A percentile compares a stretch with the other conserved stretches of the same genome.
Evolutionary conservation across 1,140 invertebrate genomes (phyloP).

Genomic region (Drosophila nannoptera): DNA sequence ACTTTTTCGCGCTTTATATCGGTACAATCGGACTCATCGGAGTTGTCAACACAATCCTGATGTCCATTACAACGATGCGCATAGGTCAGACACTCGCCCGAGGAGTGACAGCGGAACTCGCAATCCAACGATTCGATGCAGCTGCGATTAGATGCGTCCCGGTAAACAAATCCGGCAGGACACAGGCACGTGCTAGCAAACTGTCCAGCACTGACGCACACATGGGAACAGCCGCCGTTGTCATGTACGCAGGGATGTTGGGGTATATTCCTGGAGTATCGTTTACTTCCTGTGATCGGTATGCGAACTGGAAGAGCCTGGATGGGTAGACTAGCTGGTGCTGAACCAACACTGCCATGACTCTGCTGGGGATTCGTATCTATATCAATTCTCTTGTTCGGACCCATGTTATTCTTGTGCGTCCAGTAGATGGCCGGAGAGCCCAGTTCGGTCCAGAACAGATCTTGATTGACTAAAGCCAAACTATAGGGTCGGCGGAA

Average conservation of each 20-base stretch:
- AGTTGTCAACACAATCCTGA: slow-evolving; percentile 84
- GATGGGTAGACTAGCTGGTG: neutral
- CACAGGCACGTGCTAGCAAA: slow-evolving; percentile 81
- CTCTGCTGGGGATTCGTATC: slow-evolving; percentile 22
- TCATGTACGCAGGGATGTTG: slow-evolving; percentile 82
- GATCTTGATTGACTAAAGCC: slow-evolving; percentile 80
- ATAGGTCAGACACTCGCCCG: slow-evolving; percentile 83
- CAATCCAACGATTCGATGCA: slow-evolving; percentile 81
- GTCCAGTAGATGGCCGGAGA: slow-evolving; percentile 82
- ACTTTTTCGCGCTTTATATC: slow-evolving; percentile 54
- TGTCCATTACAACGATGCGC: slow-evolving; percentile 85
- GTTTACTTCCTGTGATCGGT: slow-evolving; percentile 42
- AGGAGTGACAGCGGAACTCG: slow-evolving; percentile 80
- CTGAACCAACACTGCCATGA: neutral
- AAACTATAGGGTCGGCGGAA: slow-evolving; percentile 80
- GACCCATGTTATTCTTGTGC: slow-evolving; percentile 79
- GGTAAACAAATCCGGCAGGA: slow-evolving; percentile 81
- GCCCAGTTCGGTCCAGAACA: slow-evolving; percentile 83
- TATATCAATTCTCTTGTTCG: slow-evolving; percentile 65
- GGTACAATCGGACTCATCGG: slow-evolving; percentile 84
- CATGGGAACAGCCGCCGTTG: slow-evolving; percentile 87
- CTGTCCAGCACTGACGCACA: slow-evolving; percentile 81
- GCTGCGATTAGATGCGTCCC: slow-evolving; percentile 79
- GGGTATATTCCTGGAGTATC: slow-evolving; percentile 16
- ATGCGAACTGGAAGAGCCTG: slow-evolving; percentile 42